phyloP scores from a whole-genome alignment of 2,113 vertebrate genomes.

The Sorex araneus region DNA sequence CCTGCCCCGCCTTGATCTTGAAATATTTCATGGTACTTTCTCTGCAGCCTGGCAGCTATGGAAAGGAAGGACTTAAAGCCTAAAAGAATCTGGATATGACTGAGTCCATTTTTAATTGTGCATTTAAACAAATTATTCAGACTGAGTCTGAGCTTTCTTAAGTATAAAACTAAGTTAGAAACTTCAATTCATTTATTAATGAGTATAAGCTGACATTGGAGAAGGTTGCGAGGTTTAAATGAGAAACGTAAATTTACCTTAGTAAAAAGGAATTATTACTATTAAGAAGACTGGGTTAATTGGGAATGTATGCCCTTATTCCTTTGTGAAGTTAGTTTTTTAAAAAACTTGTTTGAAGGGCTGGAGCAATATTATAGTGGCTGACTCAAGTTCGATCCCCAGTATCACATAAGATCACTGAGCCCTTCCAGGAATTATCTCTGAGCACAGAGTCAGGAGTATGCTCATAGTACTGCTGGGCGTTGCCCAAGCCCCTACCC shows the following conservation, averaged over 20 bases:
- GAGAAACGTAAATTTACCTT: neutral
- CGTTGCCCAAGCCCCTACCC: too few species aligned
- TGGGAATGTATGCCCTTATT: neutral
- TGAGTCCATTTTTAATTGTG: conserved; percentile 22
- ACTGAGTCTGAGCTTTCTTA: conserved; percentile 24
- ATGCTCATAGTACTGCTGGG: too few species aligned
- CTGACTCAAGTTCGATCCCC: too few species aligned
- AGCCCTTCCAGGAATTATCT: too few species aligned
- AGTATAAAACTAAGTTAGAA: neutral
- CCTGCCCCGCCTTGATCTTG: too few species aligned
- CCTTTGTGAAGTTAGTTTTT: neutral
- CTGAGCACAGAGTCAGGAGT: too few species aligned
- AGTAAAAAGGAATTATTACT: conserved; percentile 18
- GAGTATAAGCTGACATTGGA: neutral
- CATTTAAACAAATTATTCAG: conserved; percentile 31
- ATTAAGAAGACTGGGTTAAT: neutral
- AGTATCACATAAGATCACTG: too few species aligned
- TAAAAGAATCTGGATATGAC: neutral
- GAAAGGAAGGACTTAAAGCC: neutral
- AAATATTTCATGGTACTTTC: neutral
- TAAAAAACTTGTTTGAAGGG: too few species aligned
- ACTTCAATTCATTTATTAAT: neutral
- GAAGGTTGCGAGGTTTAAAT: neutral
- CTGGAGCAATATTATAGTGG: too few species aligned
- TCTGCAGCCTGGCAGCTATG: neutral